phyloP scores from a whole-genome alignment of 2,113 vertebrate genomes.

The Lontra canadensis region DNA sequence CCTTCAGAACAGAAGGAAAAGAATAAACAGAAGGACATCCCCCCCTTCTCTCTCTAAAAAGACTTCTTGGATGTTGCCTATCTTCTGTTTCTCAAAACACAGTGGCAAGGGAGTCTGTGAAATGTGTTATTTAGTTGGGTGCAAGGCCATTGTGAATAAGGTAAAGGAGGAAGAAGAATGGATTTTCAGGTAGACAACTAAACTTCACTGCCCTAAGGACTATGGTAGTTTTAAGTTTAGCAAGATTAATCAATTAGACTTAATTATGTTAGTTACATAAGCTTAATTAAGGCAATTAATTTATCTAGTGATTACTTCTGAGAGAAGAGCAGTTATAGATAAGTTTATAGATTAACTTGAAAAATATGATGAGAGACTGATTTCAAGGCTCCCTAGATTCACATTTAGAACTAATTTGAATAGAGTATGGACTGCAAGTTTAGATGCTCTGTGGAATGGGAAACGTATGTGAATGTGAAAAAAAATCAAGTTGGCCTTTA shows the following conservation, averaged over 20 bases:
- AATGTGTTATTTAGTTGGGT: background rate
- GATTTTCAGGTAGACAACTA: background rate
- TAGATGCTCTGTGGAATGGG: background rate
- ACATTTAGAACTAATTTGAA: background rate
- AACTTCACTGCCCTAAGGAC: background rate
- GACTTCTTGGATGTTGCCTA: background rate
- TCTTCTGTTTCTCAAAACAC: background rate
- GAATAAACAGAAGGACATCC: background rate
- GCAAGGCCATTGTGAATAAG: background rate
- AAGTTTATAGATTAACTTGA: slow-evolving; percentile 40
- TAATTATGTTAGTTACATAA: slow-evolving; percentile 55
- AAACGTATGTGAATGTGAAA: background rate
- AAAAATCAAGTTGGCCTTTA: background rate
- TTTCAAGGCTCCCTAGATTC: background rate
- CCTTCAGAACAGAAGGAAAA: background rate
- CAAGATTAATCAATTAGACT: slow-evolving; percentile 64
- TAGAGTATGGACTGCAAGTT: background rate
- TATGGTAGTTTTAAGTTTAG: slow-evolving; percentile 42
- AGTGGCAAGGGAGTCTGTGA: background rate
- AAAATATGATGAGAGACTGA: slow-evolving; percentile 57
- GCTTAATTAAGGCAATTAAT: slow-evolving; percentile 71
- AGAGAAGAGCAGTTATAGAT: slow-evolving; percentile 52
- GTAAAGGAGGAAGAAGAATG: background rate
- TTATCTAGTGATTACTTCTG: slow-evolving; percentile 37
- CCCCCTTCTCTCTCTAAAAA: background rate